Percentiles rank a stretch among this genome's conserved stretches.
Evolutionary conservation across 2,888 invertebrate species (phyloP).

Genomic region (Melanostoma mellinum): DNA sequence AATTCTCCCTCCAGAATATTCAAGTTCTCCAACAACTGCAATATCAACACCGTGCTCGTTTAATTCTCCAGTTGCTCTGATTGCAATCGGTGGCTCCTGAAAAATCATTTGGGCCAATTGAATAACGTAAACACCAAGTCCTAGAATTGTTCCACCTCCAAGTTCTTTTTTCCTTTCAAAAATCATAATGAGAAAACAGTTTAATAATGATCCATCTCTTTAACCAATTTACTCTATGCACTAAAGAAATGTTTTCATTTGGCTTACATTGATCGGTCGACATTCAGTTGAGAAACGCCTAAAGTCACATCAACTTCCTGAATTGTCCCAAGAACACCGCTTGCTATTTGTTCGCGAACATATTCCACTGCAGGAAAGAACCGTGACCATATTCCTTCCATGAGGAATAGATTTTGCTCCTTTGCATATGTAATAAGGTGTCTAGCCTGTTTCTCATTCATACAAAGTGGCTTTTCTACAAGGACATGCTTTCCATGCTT

Average conservation of each 20-base stretch:
- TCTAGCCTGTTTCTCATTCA: conserved; percentile 89
- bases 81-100: conserved; percentile 86
- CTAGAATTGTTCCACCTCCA: conserved; percentile 91
- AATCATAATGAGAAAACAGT: too few species aligned
- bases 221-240: background rate
- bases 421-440: conserved; percentile 88
- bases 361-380: conserved; percentile 90
- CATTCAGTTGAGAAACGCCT: conserved; percentile 84
- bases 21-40: conserved; percentile 77
- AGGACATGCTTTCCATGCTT: conserved; percentile 92
- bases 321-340: conserved; percentile 88
- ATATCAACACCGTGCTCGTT: conserved; percentile 88
- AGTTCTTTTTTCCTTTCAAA: conserved; percentile 85
- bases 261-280: conserved; percentile 82
- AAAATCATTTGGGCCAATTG: conserved; percentile 89
- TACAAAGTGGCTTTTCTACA: conserved; percentile 94
- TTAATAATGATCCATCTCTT: background rate
- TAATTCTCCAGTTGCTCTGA: conserved; percentile 87
- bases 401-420: conserved; percentile 88
- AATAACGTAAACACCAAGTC: conserved; percentile 90
- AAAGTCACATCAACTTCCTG: conserved; percentile 87
- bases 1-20: conserved; percentile 78
- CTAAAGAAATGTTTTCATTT: too few species aligned
- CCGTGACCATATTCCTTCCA: conserved; percentile 95
- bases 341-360: conserved; percentile 86